A percentile compares a stretch with the other conserved stretches of the same genome.
These are phyloP conservation scores for Halictus rubicundus DNA, from an alignment of 1,140 invertebrate species.

Conservation along the genomic window DNA sequence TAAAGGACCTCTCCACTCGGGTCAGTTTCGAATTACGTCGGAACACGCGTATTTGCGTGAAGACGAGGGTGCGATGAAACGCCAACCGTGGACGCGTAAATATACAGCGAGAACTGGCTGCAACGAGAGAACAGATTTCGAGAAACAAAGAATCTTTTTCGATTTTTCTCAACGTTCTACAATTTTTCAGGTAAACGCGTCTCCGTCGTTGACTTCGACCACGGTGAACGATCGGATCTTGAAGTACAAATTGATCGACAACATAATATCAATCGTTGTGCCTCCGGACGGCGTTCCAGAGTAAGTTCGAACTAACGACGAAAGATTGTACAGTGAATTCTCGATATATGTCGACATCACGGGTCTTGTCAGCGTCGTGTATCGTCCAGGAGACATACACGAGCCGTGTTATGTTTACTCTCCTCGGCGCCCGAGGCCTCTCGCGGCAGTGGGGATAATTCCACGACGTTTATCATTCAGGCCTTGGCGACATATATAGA, in stretches of 20 bases:
- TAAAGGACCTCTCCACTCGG: background rate
- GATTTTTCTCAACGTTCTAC: too few species aligned
- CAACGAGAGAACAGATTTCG: background rate
- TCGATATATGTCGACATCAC: too few species aligned
- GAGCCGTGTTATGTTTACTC: too few species aligned
- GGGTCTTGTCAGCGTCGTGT: too few species aligned
- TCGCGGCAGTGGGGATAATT: too few species aligned
- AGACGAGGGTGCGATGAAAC: background rate
- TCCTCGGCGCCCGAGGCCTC: too few species aligned
- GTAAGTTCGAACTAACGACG: slow-evolving; percentile 82
- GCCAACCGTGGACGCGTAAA: background rate
- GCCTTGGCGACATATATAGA: too few species aligned
- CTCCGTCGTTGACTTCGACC: slow-evolving; percentile 95
- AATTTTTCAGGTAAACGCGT: slow-evolving; percentile 93
- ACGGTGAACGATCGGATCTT: slow-evolving; percentile 97
- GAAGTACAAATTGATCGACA: slow-evolving; percentile 97
- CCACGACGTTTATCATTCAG: too few species aligned
- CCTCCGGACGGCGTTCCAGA: slow-evolving; percentile 94
- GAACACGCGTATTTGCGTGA: background rate
- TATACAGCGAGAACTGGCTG: background rate
- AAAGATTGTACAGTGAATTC: too few species aligned
- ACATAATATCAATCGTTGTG: slow-evolving; percentile 94
- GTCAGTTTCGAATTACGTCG: background rate
- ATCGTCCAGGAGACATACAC: too few species aligned
- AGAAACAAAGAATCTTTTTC: background rate